A percentile compares a stretch with the other conserved stretches of the same genome.
Evolutionary conservation across 2,113 vertebrate genomes (phyloP).

Genomic region (Ailuropoda melanoleuca): DNA sequence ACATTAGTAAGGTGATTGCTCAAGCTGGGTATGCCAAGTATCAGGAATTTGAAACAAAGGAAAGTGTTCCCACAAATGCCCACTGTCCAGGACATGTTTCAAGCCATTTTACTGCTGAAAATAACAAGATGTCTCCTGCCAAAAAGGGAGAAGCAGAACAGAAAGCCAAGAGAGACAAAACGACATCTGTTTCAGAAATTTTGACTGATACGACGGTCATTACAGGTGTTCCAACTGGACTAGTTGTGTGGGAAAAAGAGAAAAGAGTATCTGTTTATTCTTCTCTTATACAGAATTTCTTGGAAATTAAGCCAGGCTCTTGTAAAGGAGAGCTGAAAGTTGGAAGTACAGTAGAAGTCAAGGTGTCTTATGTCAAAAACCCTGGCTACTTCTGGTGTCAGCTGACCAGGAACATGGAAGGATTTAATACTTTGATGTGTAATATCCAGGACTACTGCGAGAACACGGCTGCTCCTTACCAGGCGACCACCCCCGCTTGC

Average conservation of each 20-base stretch:
- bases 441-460: constrained; percentile 91
- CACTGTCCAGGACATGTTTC: neutral
- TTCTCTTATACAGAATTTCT: constrained; percentile 38
- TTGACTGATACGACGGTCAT: neutral
- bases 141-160: constrained; percentile 32
- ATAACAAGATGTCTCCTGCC: neutral
- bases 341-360: constrained; percentile 91
- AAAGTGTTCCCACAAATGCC: neutral
- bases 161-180: neutral
- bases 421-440: constrained; percentile 88
- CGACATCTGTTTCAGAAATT: neutral
- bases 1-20: constrained; percentile 87
- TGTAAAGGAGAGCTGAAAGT: constrained; percentile 83
- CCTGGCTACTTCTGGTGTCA: constrained; percentile 96
- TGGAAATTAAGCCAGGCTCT: constrained; percentile 58
- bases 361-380: constrained; percentile 87
- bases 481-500: constrained; percentile 84
- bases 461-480: constrained; percentile 75
- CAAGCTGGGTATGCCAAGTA: constrained; percentile 83
- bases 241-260: neutral
- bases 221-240: neutral
- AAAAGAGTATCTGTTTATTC: neutral
- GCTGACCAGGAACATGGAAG: constrained; percentile 79
- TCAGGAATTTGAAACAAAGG: constrained; percentile 68
- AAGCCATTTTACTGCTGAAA: neutral